Percentiles rank a stretch among this genome's conserved stretches.
phyloP scores from a whole-genome alignment of 2,113 vertebrate species.

The Herpailurus yagouaroundi region DNA sequence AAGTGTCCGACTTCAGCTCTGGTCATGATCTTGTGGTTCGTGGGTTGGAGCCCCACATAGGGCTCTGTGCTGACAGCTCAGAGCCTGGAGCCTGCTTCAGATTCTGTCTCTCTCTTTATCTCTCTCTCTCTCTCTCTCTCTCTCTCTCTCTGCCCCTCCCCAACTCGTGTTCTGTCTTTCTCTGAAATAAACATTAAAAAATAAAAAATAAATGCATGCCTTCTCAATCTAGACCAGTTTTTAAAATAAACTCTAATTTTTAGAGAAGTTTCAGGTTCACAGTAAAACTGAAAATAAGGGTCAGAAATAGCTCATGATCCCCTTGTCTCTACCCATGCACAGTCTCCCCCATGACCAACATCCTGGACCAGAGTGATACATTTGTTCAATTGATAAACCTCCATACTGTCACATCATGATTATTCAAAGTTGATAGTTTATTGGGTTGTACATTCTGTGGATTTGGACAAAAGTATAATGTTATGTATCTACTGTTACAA shows the following conservation, averaged over 20 bases:
- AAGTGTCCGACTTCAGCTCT: no score
- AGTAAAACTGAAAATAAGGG: neutral
- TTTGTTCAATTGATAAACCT: neutral
- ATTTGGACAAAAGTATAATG: neutral
- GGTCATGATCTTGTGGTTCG: no score
- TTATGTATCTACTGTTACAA: neutral
- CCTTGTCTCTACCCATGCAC: neutral
- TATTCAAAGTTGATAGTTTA: neutral
- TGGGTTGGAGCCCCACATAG: no score
- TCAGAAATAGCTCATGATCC: neutral
- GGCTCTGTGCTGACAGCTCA: no score
- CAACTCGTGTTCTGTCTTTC: no score
- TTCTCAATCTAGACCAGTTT: neutral
- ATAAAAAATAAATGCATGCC: neutral
- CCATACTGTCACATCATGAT: neutral
- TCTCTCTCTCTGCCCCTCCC: no score
- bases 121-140: no score
- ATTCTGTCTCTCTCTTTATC: no score
- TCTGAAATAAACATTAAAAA: no score
- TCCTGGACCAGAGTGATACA: neutral
- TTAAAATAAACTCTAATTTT: neutral
- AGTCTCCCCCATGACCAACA: neutral
- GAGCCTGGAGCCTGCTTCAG: no score
- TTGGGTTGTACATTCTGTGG: neutral
- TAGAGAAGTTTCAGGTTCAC: neutral